Base-by-base conservation (phyloP, 2,113 vertebrate species). In the Antechinus flavipes region DNA sequence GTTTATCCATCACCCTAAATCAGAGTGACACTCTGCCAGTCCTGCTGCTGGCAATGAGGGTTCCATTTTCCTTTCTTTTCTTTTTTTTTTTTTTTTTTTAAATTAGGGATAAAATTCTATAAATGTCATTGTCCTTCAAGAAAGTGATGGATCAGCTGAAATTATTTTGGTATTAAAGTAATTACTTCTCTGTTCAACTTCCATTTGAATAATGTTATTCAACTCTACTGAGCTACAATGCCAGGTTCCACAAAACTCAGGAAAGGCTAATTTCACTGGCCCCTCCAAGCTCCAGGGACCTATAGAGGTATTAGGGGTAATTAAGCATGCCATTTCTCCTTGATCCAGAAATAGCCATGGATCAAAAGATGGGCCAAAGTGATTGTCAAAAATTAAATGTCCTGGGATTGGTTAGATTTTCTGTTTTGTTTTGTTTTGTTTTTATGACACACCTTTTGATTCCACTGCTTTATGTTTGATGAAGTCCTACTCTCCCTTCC, bases 261-360 rank as follows among this genome's bases (percentile, higher is more conserved):
- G 95, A 94, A 97, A 97, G 98, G 98, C 94, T 98, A 98, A 98
- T 98, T 98, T 98, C 98, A 98, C 95, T 98, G 98, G 96, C 91
- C 54, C 94, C 96, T 98, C 97, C 98, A 98, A 98, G 96, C 95
- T 96, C 94, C 93, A 97, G 96, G 97, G 98, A 98, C 96, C 95
- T 97, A 94, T 94, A 93, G 97, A 99, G 98, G 98, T 98, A 98
- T 98, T 98, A 98, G 97, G 96, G 96, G 93, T 98, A 98, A 98
- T 99, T 99, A 99, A 98, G 98, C 98, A 98, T 97, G 96, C 98
- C 98, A 97, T 98, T 98, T 98, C 98, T 98, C 98, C 97, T 98
- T 97, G 97, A 98, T 98, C 98, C 97, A 1, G 97, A 98, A 98
- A 98, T 98, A 98, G 98, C 98, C 98, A 97, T 98, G 98, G 99